Base-by-base conservation (phyloP, 1,140 invertebrate species). In the Drosophila mojavensis region DNA sequence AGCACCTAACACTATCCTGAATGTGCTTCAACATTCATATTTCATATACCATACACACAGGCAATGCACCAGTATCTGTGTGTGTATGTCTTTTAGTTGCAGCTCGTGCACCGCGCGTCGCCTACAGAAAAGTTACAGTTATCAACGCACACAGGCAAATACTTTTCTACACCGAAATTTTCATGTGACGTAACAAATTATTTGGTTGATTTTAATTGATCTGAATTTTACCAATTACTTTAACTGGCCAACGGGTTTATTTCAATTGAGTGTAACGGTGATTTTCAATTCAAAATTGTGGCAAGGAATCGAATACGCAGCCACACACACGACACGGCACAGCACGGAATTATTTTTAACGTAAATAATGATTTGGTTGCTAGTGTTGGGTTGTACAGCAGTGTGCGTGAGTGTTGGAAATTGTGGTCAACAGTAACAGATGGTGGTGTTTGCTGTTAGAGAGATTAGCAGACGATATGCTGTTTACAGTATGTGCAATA, bases 101-200 rank as follows among this genome's bases (percentile, higher is more conserved):
- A 62, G 62, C 53, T 58, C 53, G 58, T 71, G 68, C 60, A 70
- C 24, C 60, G 60, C 67, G 70, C 64, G 48, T 53, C 41, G 55
- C 48, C 70, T 67, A 73, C 47, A 54, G 45, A 53, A 59, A 51
- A 67, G 36, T 55, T 68, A 71, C 41, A 45, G 61, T 56, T 47
- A 58, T 66, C 30, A 28, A 9, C 13, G 48, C 58, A 54, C 53
- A 45, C n/a, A n/a, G n/a, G 30, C 17, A 58, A 58, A 33, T 60
- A 69, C 33, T 69, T 69, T 74, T 69, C 70, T 43, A 65, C 66
- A 70, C 56, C 36, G 45, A 62, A 69, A 69, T 75, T 75, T 75
- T 69, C 51, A 45, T 69, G 53, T 75, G 71, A 75, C 71, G 71
- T 75, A 75, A 75, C 66, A 75, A 70, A 39, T 39, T 75, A 69